These are phyloP conservation scores for Megamerina dolium DNA, from an alignment of 2,888 invertebrate species.

Conservation along the genomic window DNA sequence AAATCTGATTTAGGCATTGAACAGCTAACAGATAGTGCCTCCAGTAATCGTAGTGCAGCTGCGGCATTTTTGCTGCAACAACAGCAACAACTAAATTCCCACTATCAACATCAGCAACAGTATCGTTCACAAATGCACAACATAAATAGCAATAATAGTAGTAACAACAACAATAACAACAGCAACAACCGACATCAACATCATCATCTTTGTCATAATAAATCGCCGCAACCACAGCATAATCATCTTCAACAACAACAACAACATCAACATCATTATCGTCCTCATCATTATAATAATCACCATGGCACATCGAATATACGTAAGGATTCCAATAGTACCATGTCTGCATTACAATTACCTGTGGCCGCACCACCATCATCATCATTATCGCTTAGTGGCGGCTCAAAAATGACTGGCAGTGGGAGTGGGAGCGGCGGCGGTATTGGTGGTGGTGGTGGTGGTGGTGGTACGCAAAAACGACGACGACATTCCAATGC, in stretches of 20 bases:
- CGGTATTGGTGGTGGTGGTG: constrained; percentile 19
- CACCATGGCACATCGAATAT: constrained; percentile 47
- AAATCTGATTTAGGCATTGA: constrained; percentile 49
- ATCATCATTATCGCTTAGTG: too few relatives aligned
- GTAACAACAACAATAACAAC: too few relatives aligned
- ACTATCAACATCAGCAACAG: constrained; percentile 27
- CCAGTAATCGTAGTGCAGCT: constrained; percentile 9
- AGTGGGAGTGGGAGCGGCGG: constrained; percentile 14
- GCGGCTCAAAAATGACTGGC: constrained; percentile 17
- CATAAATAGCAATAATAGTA: too few relatives aligned
- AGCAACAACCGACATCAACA: constrained; percentile 15
- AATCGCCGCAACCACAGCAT: constrained; percentile 18
- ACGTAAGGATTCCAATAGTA: constrained; percentile 58
- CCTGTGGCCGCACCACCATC: constrained; percentile 41
- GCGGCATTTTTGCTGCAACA: constrained; percentile 22
- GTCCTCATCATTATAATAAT: constrained; percentile 28
- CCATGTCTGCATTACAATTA: constrained; percentile 59
- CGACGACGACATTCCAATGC: constrained; percentile 50
- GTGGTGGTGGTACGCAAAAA: constrained; percentile 32
- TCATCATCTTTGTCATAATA: too few relatives aligned
- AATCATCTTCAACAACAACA: constrained; percentile 18
- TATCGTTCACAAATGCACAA: constrained; percentile 25
- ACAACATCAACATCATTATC: constrained; percentile 23
- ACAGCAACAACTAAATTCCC: constrained; percentile 24
- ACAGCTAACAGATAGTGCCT: constrained; percentile 32